phyloP scores from a whole-genome alignment of 2,797 vertebrate species.

The Morelia viridis region DNA sequence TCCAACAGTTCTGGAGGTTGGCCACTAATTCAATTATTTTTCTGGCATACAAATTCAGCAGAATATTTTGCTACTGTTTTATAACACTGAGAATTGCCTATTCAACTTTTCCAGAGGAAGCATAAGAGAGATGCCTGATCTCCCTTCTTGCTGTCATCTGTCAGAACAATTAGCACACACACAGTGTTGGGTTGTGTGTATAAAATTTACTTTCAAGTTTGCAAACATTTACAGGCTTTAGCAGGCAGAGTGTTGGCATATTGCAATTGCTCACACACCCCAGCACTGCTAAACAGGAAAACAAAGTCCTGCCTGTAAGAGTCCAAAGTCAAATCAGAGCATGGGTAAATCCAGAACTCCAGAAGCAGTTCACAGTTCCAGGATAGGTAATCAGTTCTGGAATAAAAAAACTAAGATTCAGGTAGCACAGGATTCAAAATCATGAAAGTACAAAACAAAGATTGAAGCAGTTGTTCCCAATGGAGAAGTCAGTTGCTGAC shows the following conservation, averaged over 20 bases:
- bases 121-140: background rate
- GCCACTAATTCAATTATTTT: background rate
- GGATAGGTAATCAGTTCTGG: background rate
- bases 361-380: background rate
- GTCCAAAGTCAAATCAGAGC: background rate
- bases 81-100: background rate
- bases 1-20: background rate
- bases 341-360: background rate
- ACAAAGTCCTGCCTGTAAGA: background rate
- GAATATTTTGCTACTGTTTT: background rate
- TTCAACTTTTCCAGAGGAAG: background rate
- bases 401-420: background rate
- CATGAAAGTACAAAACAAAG: background rate
- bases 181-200: no score
- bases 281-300: background rate
- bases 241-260: background rate
- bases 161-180: background rate
- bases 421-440: background rate
- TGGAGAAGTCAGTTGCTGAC: background rate
- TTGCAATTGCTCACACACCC: background rate
- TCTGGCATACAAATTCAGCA: background rate
- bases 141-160: background rate
- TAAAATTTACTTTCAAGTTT: background rate
- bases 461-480: background rate
- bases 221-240: background rate